These are phyloP conservation scores for Drosophila antonietae DNA, from an alignment of 2,888 invertebrate species.

Conservation along the genomic window DNA sequence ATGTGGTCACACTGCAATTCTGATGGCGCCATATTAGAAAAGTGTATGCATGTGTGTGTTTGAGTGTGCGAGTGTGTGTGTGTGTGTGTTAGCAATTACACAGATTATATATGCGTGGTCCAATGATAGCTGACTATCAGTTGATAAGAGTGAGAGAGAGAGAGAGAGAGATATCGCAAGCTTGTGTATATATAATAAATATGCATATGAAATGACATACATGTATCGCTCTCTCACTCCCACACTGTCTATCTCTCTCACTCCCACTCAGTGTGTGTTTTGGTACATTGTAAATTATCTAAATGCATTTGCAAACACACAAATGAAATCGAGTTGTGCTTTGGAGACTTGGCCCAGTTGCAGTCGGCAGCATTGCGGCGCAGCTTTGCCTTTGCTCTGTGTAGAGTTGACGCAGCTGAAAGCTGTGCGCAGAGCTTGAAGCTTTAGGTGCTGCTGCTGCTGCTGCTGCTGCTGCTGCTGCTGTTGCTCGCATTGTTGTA, in stretches of 20 bases:
- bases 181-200: slow-evolving; percentile 17
- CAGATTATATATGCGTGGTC: slow-evolving; percentile 19
- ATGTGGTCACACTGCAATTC: slow-evolving; percentile 49
- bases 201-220: background rate
- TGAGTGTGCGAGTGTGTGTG: background rate
- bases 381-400: slow-evolving; percentile 19
- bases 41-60: background rate
- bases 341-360: slow-evolving; percentile 59
- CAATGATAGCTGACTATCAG: background rate
- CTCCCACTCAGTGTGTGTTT: background rate
- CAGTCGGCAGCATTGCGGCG: slow-evolving; percentile 37
- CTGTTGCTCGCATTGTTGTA: slow-evolving; percentile 13
- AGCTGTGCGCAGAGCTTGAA: slow-evolving; percentile 52
- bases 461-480: slow-evolving; percentile 8
- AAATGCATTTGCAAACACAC: slow-evolving; percentile 44
- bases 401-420: slow-evolving; percentile 55
- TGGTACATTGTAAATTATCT: slow-evolving; percentile 29
- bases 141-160: background rate
- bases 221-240: background rate
- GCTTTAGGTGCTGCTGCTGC: slow-evolving; percentile 45
- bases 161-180: background rate
- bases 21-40: slow-evolving; percentile 10
- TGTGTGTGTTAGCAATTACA: slow-evolving; percentile 10
- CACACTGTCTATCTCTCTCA: background rate
- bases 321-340: slow-evolving; percentile 46